These are phyloP conservation scores for Tachuris rubrigastra DNA, from an alignment of 2,113 vertebrate species.

Conservation along the genomic window DNA sequence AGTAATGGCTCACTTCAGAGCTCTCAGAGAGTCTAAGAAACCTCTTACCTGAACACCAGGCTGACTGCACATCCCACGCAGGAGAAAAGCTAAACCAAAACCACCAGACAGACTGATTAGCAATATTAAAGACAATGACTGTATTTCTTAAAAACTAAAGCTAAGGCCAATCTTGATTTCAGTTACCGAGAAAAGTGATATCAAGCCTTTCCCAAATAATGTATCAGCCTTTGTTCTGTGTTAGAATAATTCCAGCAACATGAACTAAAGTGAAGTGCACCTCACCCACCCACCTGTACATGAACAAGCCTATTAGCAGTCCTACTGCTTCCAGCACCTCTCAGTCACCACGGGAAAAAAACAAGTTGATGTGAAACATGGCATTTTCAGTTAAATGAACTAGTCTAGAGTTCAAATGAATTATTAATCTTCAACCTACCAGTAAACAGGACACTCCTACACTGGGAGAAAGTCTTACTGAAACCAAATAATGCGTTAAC, in stretches of 20 bases:
- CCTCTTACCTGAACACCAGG: neutral
- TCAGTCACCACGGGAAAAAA: neutral
- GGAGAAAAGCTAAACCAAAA: neutral
- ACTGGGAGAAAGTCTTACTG: neutral
- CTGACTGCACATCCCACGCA: neutral
- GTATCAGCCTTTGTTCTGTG: neutral
- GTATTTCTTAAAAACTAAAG: neutral
- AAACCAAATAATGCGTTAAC: neutral
- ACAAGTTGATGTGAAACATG: neutral
- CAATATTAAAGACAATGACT: neutral
- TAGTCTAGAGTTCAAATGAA: neutral
- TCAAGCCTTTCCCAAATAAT: neutral
- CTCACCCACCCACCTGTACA: neutral
- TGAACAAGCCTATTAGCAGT: neutral
- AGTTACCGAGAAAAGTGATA: neutral
- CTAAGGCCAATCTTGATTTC: neutral
- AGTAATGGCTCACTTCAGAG: neutral
- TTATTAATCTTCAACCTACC: neutral
- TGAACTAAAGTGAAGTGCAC: neutral
- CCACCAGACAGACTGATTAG: neutral
- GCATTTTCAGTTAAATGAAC: neutral
- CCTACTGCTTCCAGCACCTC: neutral
- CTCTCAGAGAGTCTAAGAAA: neutral
- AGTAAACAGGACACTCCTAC: neutral
- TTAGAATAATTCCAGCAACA: neutral